These are phyloP conservation scores for Tenebrio molitor DNA, from an alignment of 1,140 invertebrate species.

Conservation along the genomic window DNA sequence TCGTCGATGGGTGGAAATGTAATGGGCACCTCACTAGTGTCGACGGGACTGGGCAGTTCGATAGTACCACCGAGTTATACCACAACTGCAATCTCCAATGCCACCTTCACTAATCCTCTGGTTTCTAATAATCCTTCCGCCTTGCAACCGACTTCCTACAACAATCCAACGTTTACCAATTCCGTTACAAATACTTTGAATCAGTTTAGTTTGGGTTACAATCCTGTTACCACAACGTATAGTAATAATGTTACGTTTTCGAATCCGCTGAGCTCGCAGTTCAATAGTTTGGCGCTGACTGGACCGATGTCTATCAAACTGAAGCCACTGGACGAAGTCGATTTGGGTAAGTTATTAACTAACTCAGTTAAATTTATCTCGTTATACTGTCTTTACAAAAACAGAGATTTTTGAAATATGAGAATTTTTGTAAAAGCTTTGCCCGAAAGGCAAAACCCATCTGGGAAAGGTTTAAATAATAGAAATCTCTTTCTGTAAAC, in stretches of 20 bases:
- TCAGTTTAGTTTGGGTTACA: conserved; percentile 52
- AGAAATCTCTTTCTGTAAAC: too few relatives aligned
- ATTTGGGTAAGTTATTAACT: conserved; percentile 67
- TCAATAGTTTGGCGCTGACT: conserved; percentile 62
- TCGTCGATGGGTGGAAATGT: conserved; percentile 59
- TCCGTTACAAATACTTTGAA: conserved; percentile 57
- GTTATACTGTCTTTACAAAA: background rate
- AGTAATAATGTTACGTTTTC: conserved; percentile 64
- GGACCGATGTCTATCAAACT: conserved; percentile 74
- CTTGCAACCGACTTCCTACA: conserved; percentile 58
- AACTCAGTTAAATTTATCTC: too few relatives aligned
- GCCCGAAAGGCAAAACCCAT: too few relatives aligned
- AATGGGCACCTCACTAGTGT: conserved; percentile 67
- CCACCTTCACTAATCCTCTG: conserved; percentile 74
- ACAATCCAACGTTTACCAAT: conserved; percentile 61
- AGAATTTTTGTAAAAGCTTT: too few relatives aligned
- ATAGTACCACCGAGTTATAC: conserved; percentile 68
- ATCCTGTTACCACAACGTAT: conserved; percentile 56
- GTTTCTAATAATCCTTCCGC: conserved; percentile 64
- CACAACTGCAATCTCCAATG: conserved; percentile 69
- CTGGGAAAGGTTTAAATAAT: too few relatives aligned
- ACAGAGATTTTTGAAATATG: too few relatives aligned
- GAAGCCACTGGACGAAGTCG: conserved; percentile 78
- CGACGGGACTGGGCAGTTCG: too few relatives aligned
- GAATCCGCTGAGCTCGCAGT: conserved; percentile 64